Evolutionary conservation across 1,140 invertebrate genomes (phyloP).

Genomic region (Cherax quadricarinatus): DNA sequence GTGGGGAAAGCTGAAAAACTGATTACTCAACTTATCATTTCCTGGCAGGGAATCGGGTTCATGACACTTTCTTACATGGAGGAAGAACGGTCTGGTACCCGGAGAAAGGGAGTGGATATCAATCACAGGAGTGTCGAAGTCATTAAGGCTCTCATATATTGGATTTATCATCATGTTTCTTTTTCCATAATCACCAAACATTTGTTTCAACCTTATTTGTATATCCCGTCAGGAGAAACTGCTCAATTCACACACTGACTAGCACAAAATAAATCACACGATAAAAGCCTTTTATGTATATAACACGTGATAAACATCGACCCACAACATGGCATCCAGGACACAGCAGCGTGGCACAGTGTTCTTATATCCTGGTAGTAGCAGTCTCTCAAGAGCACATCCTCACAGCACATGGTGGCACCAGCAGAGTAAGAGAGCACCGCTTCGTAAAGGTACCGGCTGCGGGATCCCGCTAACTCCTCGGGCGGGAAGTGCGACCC

Average conservation of each 20-base stretch:
- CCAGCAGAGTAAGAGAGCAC: not conserved
- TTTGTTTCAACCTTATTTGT: not conserved
- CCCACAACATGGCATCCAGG: not conserved
- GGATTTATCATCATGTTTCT: constrained; percentile 34
- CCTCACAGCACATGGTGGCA: not conserved
- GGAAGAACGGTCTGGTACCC: not conserved
- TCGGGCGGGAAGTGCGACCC: not conserved
- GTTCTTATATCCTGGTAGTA: not conserved
- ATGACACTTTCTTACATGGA: not conserved
- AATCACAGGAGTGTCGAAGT: not conserved
- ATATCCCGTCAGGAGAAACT: not conserved
- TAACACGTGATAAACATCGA: no score
- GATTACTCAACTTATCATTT: not conserved
- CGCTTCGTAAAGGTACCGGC: not conserved
- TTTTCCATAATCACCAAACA: not conserved
- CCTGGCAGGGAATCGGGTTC: not conserved
- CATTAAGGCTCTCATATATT: constrained; percentile 43
- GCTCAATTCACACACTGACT: not conserved
- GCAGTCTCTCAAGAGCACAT: not conserved
- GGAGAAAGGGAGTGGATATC: not conserved
- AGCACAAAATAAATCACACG: no score
- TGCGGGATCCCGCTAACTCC: not conserved
- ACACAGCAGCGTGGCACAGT: not conserved
- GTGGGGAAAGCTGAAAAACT: not conserved
- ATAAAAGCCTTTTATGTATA: no score